Evolutionary conservation across 2,888 invertebrate genomes (phyloP).

Genomic region (Mythimna ferrago): DNA sequence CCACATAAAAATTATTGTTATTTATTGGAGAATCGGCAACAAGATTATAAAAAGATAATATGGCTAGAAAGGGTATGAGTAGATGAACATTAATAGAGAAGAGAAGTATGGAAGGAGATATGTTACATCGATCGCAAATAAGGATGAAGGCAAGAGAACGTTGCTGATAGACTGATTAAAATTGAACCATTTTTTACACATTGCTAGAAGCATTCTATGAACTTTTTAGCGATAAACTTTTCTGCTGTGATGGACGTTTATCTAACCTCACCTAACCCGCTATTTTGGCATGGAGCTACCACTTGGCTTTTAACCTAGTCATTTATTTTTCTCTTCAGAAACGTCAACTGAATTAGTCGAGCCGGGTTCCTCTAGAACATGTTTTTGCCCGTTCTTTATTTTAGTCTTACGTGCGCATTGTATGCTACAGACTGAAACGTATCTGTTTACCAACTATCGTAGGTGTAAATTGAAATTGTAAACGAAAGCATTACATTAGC

Average conservation of each 20-base stretch:
- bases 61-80: not conserved
- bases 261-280: conserved; percentile 25
- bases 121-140: too few species aligned
- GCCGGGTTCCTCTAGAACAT: not conserved
- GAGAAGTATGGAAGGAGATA: not conserved
- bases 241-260: conserved; percentile 13
- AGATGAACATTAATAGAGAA: not conserved
- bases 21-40: not conserved
- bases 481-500: conserved; percentile 51
- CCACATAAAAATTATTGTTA: not conserved
- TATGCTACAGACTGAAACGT: conserved; percentile 14
- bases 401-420: not conserved
- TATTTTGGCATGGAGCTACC: conserved; percentile 19
- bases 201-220: conserved; percentile 2
- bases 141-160: too few species aligned
- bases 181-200: not conserved
- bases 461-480: conserved; percentile 40
- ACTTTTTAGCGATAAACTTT: conserved; percentile 29
- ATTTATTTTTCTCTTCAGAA: not conserved
- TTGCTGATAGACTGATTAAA: too few species aligned
- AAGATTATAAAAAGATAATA: not conserved
- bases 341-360: too few species aligned
- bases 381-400: not conserved
- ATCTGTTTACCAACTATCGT: conserved; percentile 18
- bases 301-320: not conserved